phyloP scores from a whole-genome alignment of 2,113 vertebrate species.

The Chroicocephalus ridibundus region DNA sequence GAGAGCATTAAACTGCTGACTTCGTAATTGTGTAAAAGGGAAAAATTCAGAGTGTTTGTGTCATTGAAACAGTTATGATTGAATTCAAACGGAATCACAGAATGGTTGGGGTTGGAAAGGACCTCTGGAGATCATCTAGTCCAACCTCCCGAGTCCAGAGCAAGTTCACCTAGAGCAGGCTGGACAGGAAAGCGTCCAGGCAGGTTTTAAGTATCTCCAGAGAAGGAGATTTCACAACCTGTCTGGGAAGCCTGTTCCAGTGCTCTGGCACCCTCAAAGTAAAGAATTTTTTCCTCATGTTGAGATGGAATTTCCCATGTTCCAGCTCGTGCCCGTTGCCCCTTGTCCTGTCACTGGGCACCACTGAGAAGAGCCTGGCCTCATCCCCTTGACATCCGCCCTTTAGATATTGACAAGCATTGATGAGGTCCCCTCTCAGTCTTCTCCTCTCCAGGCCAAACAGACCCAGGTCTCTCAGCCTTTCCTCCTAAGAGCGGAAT shows the following conservation, averaged over 20 bases:
- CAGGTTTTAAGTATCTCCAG: not conserved
- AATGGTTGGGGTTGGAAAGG: not conserved
- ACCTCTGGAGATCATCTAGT: not conserved
- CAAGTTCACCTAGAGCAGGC: not conserved
- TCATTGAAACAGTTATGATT: too few relatives aligned
- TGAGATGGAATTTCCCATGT: not conserved
- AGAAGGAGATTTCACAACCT: not conserved
- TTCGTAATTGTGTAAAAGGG: not conserved
- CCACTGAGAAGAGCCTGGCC: not conserved
- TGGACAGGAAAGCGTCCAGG: not conserved
- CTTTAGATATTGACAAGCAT: not conserved
- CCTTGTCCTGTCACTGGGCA: not conserved
- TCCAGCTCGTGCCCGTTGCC: not conserved
- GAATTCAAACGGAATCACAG: not conserved
- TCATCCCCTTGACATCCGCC: not conserved
- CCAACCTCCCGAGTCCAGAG: not conserved
- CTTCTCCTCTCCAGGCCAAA: not conserved
- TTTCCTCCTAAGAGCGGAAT: not conserved
- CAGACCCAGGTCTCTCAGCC: not conserved
- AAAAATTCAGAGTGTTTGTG: accelerated
- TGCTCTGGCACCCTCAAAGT: not conserved
- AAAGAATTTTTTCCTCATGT: not conserved
- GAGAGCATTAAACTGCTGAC: not conserved
- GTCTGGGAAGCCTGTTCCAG: not conserved
- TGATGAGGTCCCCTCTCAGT: not conserved